Base-by-base conservation (phyloP, 2,797 vertebrate species). In the Sebastes trivittatus region DNA sequence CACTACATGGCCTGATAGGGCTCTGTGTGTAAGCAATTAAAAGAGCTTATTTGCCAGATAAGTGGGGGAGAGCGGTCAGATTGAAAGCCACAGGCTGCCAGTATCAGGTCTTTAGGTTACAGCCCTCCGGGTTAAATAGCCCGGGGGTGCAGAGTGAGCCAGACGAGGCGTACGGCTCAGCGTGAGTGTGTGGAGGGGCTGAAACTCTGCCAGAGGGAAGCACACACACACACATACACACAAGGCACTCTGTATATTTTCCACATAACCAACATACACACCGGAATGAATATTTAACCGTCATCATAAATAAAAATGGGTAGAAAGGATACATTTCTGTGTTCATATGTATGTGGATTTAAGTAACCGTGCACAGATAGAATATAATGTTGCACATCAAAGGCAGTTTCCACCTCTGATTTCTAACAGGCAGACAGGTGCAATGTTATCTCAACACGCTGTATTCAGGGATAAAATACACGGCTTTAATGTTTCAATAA, bases 1-100 rank as follows among this genome's bases (percentile, higher is more conserved):
- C 72, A 25, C 89, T 64, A 94, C 93, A 94, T 46, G 89, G 87
- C 86, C 94, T 80, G 93, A 94, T 93, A 93, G 91, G 90, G 86
- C 91, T 92, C 84, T 92, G 93, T 92, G 90, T 93, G 93, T 90
- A 91, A 92, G 92, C 94, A 94, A 94, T 94, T 95, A 94, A 94
- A 94, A 90, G 59, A 81, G 89, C 92, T 93, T 92, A 92, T 94
- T 90, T 90, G 87, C 89, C 92, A 91, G 92, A 94, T 94, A 94
- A 94, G 92, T 88, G 91, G 80, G 87, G 88, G 77, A 83, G 77
- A 83, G 93, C 22, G 87, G 94, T 94, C 91, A 68, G 89, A 89
- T 73, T 75, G 89, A 77, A 93, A 94, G 90, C 94, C 94, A 92
- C 94, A 93, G 91, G 78, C 92, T 86, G 85, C 89, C 79, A 83